Evolutionary conservation across 2,888 invertebrate species (phyloP).

Genomic region (Xestoiulus laeticollis): DNA sequence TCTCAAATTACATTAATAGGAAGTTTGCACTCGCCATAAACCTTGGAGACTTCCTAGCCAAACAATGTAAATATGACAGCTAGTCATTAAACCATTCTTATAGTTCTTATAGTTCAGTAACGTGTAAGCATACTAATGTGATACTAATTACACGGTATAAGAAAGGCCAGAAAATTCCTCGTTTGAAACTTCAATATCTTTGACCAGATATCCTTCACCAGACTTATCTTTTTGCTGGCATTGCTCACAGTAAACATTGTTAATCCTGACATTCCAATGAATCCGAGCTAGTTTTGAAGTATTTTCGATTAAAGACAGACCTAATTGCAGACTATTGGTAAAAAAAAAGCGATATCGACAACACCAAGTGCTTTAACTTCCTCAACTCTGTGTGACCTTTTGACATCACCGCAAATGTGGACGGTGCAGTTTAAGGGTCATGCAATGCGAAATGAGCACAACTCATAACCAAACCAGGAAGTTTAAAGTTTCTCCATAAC

Average conservation of each 20-base stretch:
- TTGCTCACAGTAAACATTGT: no score
- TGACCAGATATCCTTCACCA: neutral
- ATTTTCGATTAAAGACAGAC: no score
- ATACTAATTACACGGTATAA: neutral
- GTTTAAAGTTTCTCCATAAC: neutral
- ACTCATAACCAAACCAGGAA: neutral
- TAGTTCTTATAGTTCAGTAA: neutral
- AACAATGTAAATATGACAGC: neutral
- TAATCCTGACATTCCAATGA: no score
- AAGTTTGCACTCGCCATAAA: neutral
- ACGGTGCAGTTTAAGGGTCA: neutral
- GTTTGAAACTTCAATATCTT: neutral
- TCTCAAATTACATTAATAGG: neutral
- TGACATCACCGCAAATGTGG: neutral
- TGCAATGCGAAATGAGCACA: neutral
- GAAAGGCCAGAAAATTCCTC: no score
- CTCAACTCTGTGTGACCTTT: constrained; percentile 25
- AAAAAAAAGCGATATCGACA: neutral
- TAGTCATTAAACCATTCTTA: neutral
- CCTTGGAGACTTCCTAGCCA: constrained; percentile 25
- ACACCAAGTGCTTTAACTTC: neutral
- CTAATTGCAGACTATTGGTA: no score
- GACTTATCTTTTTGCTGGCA: neutral
- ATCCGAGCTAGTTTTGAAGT: no score
- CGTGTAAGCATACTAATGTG: neutral